Base-by-base conservation (phyloP, 2,113 vertebrate genomes). In the Anarhynchus alexandrinus region DNA sequence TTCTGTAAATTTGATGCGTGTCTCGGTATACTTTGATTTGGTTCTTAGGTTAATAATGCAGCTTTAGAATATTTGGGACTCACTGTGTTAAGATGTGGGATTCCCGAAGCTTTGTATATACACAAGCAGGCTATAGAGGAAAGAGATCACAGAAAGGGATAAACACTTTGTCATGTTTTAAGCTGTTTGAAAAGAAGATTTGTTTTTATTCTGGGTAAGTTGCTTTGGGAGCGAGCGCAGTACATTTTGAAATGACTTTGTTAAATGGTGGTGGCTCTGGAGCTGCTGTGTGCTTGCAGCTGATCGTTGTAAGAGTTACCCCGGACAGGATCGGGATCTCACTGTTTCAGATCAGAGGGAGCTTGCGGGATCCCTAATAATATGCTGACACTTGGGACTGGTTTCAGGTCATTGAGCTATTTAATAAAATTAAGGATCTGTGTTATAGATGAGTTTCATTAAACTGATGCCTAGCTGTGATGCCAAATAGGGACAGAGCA, bases 171-270 rank as follows among this genome's bases (percentile, higher is more conserved):
- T 67, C 54, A 55, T 86, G 64, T 91, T 96, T 88, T 95, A 96
- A 95, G 94, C 90, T 52, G 81, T 82, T 93, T 43, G 57, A 70
- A 97, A 96, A 93, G 87, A 84, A 85, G 91, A 92, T 97, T 93
- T 92, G 55, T 26, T 89, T 95, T 97, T 96, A 85, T 96, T 95
- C 95, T 88, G 86, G 54, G 12, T 92, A 85, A 78, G 94, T 95
- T 83, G 82, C 70, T 95, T 93, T 95, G 51, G 51, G 64, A 94
- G 40, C 0, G 0, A 94, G 90, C 58, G 85, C 42, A 17, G 65
- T 73, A 40, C 45, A 25, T 87, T 91, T 91, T 76, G 45, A 86
- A 95, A 93, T 73, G 23, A 57, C 54, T 94, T 71, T 51, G 36
- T 73, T 84, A 88, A 88, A 82, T 51, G 52, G 15, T 12, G 13